phyloP scores from a whole-genome alignment of 1,140 invertebrate species.

The Orchestia grillus region DNA sequence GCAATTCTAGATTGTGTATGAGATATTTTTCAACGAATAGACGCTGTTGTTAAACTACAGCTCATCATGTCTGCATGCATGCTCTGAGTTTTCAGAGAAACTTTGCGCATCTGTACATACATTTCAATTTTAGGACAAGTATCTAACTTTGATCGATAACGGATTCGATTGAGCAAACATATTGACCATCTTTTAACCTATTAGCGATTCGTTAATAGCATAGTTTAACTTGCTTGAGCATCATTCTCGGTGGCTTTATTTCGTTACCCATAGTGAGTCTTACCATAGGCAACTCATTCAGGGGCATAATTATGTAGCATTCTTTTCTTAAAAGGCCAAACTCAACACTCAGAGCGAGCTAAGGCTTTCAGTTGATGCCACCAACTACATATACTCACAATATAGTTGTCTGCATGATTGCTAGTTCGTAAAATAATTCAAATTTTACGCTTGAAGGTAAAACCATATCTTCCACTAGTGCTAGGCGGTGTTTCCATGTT shows the following conservation, averaged over 20 bases:
- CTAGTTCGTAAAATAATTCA: not conserved
- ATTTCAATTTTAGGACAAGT: not conserved
- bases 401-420: not conserved
- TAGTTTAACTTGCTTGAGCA: not conserved
- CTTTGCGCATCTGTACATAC: too few relatives aligned
- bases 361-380: not conserved
- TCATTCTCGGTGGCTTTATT: not conserved
- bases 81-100: too few relatives aligned
- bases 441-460: too few relatives aligned
- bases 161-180: not conserved
- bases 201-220: not conserved
- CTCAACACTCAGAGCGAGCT: not conserved
- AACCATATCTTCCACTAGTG: too few relatives aligned
- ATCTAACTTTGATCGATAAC: not conserved
- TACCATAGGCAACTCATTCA: not conserved
- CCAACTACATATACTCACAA: not conserved
- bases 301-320: not conserved
- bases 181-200: not conserved
- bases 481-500: too few relatives aligned
- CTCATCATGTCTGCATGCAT: too few relatives aligned
- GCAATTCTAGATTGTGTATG: too few relatives aligned
- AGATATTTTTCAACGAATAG: too few relatives aligned
- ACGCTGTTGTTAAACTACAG: too few relatives aligned
- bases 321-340: not conserved
- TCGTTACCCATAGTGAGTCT: not conserved